phyloP scores from a whole-genome alignment of 2,797 vertebrate species.

The Rhinella marina region DNA sequence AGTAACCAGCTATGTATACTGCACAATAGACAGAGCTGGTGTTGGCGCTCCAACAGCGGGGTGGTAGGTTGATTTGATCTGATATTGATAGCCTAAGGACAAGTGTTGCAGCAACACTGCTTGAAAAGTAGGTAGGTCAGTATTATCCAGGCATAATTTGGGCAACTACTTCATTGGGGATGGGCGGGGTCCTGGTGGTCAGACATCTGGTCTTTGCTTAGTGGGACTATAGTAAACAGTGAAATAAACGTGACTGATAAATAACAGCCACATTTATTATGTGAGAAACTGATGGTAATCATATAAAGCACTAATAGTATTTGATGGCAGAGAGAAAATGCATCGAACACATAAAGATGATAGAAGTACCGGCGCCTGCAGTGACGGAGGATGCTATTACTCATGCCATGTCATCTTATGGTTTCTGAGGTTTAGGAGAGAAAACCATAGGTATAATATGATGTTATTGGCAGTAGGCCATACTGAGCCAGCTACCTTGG shows the following conservation, averaged over 20 bases:
- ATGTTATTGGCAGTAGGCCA: neutral
- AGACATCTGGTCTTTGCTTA: no score
- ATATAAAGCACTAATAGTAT: neutral
- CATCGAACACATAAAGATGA: neutral
- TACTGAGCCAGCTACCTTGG: neutral
- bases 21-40: no score
- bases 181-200: no score
- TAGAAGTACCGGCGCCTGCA: neutral
- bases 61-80: no score
- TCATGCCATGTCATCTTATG: neutral
- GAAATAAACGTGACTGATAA: neutral
- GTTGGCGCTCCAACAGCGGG: no score
- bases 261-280: neutral
- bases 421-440: conserved; percentile 17
- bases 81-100: no score
- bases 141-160: no score
- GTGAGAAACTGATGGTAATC: neutral
- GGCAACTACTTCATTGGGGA: no score
- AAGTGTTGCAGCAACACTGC: neutral
- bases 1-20: no score
- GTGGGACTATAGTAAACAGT: no score
- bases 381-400: neutral
- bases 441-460: conserved; percentile 1
- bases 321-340: neutral
- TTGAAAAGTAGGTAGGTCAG: no score